Conservation (phyloP, 2,113 vertebrate genomes). For the Mohoua ochrocephala region DNA sequence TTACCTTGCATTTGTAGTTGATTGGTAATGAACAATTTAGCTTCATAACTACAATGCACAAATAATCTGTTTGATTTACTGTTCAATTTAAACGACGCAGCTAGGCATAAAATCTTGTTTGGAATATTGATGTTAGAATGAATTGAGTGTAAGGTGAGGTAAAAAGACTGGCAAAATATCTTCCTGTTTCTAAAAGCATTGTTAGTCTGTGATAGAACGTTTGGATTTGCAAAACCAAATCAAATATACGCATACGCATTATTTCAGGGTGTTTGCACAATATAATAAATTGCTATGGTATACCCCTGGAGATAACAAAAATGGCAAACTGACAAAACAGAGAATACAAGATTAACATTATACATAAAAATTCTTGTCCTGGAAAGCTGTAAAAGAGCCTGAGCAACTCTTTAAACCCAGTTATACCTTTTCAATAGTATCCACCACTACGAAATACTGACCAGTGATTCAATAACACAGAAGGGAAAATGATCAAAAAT, state of each 20-base stretch:
- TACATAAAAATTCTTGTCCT: background rate
- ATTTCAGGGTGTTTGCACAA: background rate
- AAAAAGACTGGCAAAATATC: background rate
- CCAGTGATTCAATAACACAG: background rate
- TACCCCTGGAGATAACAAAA: background rate
- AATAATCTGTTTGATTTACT: slow-evolving; percentile 3
- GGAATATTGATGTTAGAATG: background rate
- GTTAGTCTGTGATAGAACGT: background rate
- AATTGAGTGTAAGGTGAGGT: background rate
- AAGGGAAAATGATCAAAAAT: background rate
- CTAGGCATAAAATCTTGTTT: background rate
- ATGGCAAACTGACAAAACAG: background rate
- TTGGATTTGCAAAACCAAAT: background rate
- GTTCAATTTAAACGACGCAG: background rate
- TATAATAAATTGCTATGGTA: background rate
- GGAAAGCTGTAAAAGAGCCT: background rate
- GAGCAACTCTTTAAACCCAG: background rate
- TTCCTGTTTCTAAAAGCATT: background rate
- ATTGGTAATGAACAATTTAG: background rate
- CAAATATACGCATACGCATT: background rate
- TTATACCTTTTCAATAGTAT: background rate
- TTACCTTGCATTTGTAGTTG: background rate
- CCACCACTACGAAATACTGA: background rate
- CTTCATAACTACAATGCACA: background rate
- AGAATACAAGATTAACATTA: background rate